Conservation (phyloP, 2,888 invertebrate genomes). For the Palloptera scutellata region DNA sequence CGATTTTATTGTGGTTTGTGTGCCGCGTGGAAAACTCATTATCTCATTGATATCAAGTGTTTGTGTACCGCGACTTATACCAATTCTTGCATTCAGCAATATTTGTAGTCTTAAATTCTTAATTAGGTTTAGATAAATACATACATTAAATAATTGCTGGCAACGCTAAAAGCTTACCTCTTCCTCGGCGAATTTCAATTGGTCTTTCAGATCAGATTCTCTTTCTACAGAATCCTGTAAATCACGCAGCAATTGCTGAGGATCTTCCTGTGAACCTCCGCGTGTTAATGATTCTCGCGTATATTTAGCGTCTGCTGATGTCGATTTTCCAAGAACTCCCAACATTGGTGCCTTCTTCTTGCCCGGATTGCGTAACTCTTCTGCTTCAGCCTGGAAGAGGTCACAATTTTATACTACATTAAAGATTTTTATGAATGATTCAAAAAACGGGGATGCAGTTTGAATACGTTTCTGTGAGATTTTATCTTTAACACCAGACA, state of each 20-base stretch:
- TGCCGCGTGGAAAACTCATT: constrained; percentile 55
- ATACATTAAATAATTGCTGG: background rate
- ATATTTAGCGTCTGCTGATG: constrained; percentile 74
- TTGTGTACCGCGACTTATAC: constrained; percentile 56
- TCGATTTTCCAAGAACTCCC: constrained; percentile 67
- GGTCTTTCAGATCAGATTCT: constrained; percentile 92
- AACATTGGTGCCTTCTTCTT: constrained; percentile 71
- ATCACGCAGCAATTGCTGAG: constrained; percentile 82
- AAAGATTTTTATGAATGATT: too few relatives aligned
- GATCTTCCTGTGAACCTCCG: constrained; percentile 83
- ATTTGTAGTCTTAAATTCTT: constrained; percentile 41
- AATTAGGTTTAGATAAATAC: constrained; percentile 18
- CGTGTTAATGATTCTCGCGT: constrained; percentile 78
- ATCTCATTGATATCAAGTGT: constrained; percentile 48
- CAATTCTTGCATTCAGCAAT: constrained; percentile 20
- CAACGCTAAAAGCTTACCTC: constrained; percentile 69
- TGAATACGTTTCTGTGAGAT: too few relatives aligned
- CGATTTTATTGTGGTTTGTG: constrained; percentile 50
- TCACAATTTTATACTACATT: too few relatives aligned
- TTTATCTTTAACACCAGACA: too few relatives aligned
- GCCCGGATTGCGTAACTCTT: constrained; percentile 57
- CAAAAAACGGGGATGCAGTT: too few relatives aligned
- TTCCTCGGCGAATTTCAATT: constrained; percentile 90
- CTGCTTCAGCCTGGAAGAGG: constrained; percentile 56
- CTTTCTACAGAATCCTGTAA: constrained; percentile 91